Evolutionary conservation across 2,797 vertebrate genomes (phyloP).

Genomic region (Poeciliopsis gracilis): DNA sequence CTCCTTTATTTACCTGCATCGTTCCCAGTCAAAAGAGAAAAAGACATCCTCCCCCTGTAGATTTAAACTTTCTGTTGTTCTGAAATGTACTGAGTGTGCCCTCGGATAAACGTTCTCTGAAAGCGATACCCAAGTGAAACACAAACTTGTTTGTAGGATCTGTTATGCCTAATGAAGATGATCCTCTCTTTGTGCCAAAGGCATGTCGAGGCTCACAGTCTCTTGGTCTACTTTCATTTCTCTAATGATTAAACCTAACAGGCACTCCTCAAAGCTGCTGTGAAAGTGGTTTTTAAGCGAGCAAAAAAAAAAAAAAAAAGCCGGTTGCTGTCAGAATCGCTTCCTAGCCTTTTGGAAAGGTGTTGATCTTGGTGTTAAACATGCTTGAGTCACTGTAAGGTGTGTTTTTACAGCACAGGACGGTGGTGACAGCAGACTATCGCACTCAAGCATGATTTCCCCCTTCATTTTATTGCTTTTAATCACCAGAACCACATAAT

Average conservation of each 20-base stretch:
- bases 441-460: neutral
- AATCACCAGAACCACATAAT: neutral
- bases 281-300: conserved; percentile 11
- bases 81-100: conserved; percentile 37
- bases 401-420: neutral
- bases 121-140: conserved; percentile 38
- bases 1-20: neutral
- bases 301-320: too few species aligned
- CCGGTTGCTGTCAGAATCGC: conserved; percentile 22
- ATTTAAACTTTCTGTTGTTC: neutral
- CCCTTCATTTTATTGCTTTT: neutral
- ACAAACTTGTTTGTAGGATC: conserved; percentile 28
- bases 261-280: conserved; percentile 52
- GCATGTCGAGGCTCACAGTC: conserved; percentile 24
- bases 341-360: conserved; percentile 30
- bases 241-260: conserved; percentile 76
- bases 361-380: conserved; percentile 40
- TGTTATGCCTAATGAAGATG: conserved; percentile 34
- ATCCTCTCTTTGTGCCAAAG: conserved; percentile 54
- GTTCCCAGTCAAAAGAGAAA: neutral
- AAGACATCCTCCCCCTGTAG: neutral
- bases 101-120: conserved; percentile 52
- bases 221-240: conserved; percentile 75
- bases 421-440: neutral
- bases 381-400: conserved; percentile 17